A percentile compares a stretch with the other conserved stretches of the same genome.
Conservation (phyloP, 2,113 vertebrate genomes). For the Cryptotis parvus region DNA sequence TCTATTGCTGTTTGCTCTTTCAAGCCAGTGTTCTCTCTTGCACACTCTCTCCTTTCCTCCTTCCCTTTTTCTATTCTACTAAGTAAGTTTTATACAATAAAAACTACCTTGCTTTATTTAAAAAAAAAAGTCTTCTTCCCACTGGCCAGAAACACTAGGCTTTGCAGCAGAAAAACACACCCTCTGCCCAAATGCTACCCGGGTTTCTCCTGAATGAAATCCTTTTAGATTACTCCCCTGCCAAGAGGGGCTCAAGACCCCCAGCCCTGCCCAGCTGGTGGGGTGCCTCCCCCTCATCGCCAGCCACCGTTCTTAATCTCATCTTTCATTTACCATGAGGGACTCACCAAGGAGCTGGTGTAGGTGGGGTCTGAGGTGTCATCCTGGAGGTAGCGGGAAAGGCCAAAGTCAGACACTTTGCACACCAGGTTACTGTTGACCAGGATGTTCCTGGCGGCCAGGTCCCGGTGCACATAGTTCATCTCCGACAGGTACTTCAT, state of each 20-base stretch:
- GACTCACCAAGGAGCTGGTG: conserved; percentile 97
- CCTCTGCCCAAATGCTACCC: neutral
- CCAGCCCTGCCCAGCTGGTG: too few species aligned
- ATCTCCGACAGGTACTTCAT: conserved; percentile 99
- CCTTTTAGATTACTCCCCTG: neutral
- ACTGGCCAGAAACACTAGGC: neutral
- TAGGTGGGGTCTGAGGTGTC: conserved; percentile 98
- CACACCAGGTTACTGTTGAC: conserved; percentile 99
- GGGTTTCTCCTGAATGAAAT: neutral
- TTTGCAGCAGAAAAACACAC: neutral
- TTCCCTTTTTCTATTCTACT: too few species aligned
- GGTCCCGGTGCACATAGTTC: conserved; percentile 98
- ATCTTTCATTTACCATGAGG: neutral
- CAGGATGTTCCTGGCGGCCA: conserved; percentile 98
- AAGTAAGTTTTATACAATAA: too few species aligned
- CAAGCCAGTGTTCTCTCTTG: too few species aligned
- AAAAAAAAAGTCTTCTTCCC: neutral
- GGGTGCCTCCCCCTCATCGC: too few species aligned
- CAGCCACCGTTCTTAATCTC: neutral
- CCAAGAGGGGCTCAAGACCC: neutral
- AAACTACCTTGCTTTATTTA: too few species aligned
- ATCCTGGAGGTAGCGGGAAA: conserved; percentile 98
- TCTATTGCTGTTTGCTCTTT: too few species aligned
- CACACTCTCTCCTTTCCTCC: too few species aligned
- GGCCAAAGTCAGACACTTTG: conserved; percentile 98